A percentile compares a stretch with the other conserved stretches of the same genome.
phyloP scores from a whole-genome alignment of 2,888 invertebrate genomes.

The Apoda limacodes region DNA sequence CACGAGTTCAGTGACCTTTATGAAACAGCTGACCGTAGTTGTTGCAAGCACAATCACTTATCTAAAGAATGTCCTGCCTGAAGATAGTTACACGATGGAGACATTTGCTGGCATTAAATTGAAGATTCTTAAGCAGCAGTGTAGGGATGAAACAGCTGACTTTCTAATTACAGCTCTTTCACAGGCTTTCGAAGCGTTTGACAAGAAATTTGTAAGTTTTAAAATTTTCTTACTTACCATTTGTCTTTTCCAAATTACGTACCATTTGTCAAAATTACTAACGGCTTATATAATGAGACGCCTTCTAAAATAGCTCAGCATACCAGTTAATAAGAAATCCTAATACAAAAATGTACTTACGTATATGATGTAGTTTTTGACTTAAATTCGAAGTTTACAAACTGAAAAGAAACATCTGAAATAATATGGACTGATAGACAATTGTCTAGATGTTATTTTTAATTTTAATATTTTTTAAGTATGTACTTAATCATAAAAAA shows the following conservation, averaged over 20 bases:
- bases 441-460: background rate
- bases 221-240: too few relatives aligned
- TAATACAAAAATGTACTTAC: too few relatives aligned
- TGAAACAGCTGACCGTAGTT: constrained; percentile 49
- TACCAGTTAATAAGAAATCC: too few relatives aligned
- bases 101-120: constrained; percentile 36
- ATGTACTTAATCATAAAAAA: too few relatives aligned
- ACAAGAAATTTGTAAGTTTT: constrained; percentile 55
- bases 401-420: too few relatives aligned
- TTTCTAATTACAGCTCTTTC: constrained; percentile 39
- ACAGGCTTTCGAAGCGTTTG: constrained; percentile 52
- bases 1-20: constrained; percentile 45
- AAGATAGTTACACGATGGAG: constrained; percentile 37
- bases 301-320: too few relatives aligned
- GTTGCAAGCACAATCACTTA: constrained; percentile 47
- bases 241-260: too few relatives aligned
- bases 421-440: background rate
- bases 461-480: background rate
- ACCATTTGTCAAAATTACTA: too few relatives aligned
- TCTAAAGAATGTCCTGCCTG: constrained; percentile 38
- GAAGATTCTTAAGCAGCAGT: constrained; percentile 40
- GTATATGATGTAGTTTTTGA: too few relatives aligned
- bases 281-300: too few relatives aligned
- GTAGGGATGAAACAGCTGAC: constrained; percentile 41
- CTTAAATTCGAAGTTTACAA: background rate